Evolutionary conservation across 1,140 invertebrate genomes (phyloP), one percentile per base, ranked within the genome.

Genomic region (Pogonomyrmex californicus): DNA sequence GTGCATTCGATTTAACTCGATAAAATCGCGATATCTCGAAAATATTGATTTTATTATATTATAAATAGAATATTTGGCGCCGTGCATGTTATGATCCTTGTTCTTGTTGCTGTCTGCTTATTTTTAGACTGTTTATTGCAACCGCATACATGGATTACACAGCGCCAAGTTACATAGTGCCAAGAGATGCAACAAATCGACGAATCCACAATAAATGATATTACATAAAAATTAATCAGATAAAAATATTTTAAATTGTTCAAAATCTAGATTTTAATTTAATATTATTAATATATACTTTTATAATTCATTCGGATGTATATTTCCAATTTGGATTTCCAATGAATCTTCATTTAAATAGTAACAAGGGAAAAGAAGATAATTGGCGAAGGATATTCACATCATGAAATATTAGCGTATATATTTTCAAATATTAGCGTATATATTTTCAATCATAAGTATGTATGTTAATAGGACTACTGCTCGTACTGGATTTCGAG

Each of bases 51-150:
- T 75, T 14, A 54, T 33, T 7, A 60, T 23, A 60, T 38, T 10
- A 60, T 60, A 60, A 83, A 60, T 83, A 83, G 41, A 44, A 1
- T 58, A 4, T 60, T 56, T 83, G 30, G 68, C 41, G 41, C n/a
- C 66, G 23, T 75, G 41, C 41, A 75, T 75, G 23, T 9, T 81
- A 14, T 33, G 63, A 70, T 81, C 23, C 65, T 81, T 81, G 68
- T 30, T 83, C 68, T 83, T 73, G 38, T 73, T 83, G 54, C 33
- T 7, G 56, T 73, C 41, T 62, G 54, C n/a, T 47, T 83, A 83
- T 49, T 73, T 83, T 83, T 83, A 83, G 68, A 82, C 38, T 60
- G 23, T 23, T 23, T 23, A 71, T 82, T 14, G n/a, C 41, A n/a
- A 2, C 1, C 30, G 30, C 38, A 2, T 60, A 73, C 12, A 54